Conservation (phyloP, 2,113 vertebrate species). For the Apaloderma vittatum region DNA sequence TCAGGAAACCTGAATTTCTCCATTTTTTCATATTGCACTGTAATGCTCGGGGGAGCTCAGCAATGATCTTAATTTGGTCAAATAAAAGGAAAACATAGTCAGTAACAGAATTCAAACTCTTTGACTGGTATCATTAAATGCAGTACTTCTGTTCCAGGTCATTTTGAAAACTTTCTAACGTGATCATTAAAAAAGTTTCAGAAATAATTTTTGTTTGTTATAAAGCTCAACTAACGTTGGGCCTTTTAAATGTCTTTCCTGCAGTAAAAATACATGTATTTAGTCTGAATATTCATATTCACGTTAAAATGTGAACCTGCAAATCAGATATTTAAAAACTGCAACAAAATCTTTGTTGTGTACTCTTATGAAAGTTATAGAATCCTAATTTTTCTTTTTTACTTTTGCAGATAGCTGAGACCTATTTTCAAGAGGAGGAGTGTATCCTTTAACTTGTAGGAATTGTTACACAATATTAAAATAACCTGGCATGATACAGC, state of each 20-base stretch:
- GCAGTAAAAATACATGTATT: neutral
- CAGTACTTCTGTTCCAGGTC: neutral
- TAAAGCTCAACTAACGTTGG: neutral
- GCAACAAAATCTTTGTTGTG: neutral
- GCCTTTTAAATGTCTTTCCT: neutral
- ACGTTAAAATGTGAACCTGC: neutral
- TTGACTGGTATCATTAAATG: neutral
- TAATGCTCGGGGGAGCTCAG: neutral
- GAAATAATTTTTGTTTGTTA: neutral
- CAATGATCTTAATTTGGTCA: neutral
- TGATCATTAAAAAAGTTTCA: neutral
- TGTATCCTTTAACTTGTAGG: conserved; percentile 90
- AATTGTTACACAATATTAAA: neutral
- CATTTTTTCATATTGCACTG: neutral
- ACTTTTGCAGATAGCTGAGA: conserved; percentile 90
- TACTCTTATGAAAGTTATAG: neutral
- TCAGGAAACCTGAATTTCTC: neutral
- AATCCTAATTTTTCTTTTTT: neutral
- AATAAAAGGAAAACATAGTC: neutral
- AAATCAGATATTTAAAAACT: neutral
- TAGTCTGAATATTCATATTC: neutral
- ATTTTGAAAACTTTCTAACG: neutral
- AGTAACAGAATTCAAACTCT: neutral
- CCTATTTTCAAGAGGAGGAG: conserved; percentile 91
- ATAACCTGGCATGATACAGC: neutral